phyloP scores from a whole-genome alignment of 2,888 invertebrate species.

The Epinotia brunnichana region DNA sequence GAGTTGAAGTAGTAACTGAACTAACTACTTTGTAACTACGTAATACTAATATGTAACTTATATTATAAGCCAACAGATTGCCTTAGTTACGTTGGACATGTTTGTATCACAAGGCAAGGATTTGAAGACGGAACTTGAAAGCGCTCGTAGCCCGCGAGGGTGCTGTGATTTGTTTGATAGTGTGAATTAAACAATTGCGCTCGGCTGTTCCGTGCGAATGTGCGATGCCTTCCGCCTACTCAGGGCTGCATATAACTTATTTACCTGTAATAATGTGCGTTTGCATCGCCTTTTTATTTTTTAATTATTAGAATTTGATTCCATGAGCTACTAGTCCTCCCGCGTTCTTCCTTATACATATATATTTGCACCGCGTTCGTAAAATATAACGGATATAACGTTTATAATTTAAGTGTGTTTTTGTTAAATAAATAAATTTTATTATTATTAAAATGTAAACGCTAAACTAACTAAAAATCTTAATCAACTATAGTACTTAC shows the following conservation, averaged over 20 bases:
- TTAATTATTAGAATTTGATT: not conserved
- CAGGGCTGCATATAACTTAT: conserved; percentile 9
- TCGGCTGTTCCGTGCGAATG: conserved; percentile 51
- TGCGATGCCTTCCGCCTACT: conserved; percentile 57
- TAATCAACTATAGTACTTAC: conserved; percentile 53
- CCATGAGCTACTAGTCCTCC: not conserved
- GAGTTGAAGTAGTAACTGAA: not conserved
- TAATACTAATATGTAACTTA: not conserved
- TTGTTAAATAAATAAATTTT: no score
- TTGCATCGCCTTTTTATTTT: not conserved
- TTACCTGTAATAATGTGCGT: not conserved
- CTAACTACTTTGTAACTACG: not conserved
- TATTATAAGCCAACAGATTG: not conserved
- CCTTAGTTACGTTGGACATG: not conserved
- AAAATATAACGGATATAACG: no score
- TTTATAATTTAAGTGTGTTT: no score
- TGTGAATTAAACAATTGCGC: conserved; percentile 70
- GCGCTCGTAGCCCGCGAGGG: conserved; percentile 49
- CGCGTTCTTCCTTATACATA: not conserved
- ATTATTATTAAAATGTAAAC: no score
- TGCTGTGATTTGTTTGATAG: conserved; percentile 59
- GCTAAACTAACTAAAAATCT: not conserved
- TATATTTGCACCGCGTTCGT: not conserved
- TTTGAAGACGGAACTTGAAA: conserved; percentile 31
- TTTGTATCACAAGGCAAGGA: not conserved